These are phyloP conservation scores for Merops nubicus DNA, from an alignment of 2,113 vertebrate species.

Conservation along the genomic window DNA sequence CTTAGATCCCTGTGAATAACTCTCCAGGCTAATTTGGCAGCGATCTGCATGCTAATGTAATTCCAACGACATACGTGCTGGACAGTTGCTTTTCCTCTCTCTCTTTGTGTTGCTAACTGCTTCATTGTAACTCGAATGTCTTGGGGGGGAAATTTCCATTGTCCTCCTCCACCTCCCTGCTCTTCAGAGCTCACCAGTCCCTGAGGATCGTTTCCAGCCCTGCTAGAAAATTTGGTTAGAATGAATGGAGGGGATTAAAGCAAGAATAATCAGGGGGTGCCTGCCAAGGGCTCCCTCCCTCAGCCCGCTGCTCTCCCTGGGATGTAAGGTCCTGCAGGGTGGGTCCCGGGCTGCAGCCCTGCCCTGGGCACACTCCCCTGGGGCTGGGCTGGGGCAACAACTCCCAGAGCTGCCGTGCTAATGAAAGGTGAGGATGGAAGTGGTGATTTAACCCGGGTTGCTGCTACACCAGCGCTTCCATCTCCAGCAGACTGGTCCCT, in stretches of 20 bases:
- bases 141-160: background rate
- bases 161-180: background rate
- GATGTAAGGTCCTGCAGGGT: rapidly evolving
- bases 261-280: background rate
- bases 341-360: background rate
- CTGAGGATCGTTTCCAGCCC: background rate
- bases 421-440: background rate
- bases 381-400: rapidly evolving
- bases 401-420: background rate
- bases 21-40: background rate
- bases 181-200: background rate
- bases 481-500: background rate
- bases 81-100: background rate
- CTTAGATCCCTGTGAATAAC: background rate
- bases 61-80: background rate
- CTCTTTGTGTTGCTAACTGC: background rate
- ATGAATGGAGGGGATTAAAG: conserved; percentile 29
- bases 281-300: background rate
- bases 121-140: background rate
- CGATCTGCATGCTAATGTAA: background rate
- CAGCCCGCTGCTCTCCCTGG: background rate
- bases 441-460: background rate
- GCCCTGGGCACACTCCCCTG: background rate
- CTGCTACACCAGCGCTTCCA: background rate
- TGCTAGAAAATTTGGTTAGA: background rate